phyloP scores from a whole-genome alignment of 1,140 invertebrate genomes.

The Zaprionus africanus region DNA sequence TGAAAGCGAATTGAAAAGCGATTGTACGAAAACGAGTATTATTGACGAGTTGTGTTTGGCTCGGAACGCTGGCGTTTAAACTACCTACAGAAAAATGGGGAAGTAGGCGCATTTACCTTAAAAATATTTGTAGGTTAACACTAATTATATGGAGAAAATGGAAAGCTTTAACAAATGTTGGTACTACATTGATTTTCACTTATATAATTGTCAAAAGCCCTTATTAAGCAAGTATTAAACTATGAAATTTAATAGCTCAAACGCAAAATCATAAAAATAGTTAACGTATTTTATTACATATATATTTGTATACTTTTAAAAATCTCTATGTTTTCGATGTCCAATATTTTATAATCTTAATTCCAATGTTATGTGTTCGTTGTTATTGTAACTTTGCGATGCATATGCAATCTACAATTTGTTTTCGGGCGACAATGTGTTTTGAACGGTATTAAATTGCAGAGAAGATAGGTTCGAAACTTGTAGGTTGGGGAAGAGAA shows the following conservation, averaged over 20 bases:
- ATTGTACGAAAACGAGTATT: slow-evolving; percentile 8
- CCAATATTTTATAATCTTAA: slow-evolving; percentile 68
- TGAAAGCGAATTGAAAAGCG: slow-evolving; percentile 1
- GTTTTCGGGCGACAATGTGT: slow-evolving; percentile 27
- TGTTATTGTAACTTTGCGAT: slow-evolving; percentile 56
- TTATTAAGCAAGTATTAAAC: slow-evolving; percentile 62
- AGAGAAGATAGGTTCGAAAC: not conserved
- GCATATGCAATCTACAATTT: slow-evolving; percentile 44
- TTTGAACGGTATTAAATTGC: slow-evolving; percentile 4
- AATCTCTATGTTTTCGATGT: slow-evolving; percentile 79
- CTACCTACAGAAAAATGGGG: slow-evolving; percentile 16
- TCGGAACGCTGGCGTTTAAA: slow-evolving; percentile 13
- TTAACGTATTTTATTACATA: slow-evolving; percentile 61
- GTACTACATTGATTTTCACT: slow-evolving; percentile 64
- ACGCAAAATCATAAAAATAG: slow-evolving; percentile 48
- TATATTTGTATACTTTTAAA: slow-evolving; percentile 66
- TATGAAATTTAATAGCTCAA: slow-evolving; percentile 55
- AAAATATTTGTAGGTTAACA: slow-evolving; percentile 24
- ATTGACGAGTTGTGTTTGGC: slow-evolving; percentile 18
- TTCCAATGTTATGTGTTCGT: slow-evolving; percentile 66
- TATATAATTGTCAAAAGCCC: slow-evolving; percentile 53
- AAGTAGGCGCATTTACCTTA: slow-evolving; percentile 25
- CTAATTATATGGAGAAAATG: slow-evolving; percentile 55
- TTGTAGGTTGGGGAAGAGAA: slow-evolving; percentile 13
- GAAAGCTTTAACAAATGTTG: slow-evolving; percentile 76